Evolutionary conservation across 37 sponge, comb jelly and placozoan species (phyloP).

Genomic region (Halichondria panicea): DNA sequence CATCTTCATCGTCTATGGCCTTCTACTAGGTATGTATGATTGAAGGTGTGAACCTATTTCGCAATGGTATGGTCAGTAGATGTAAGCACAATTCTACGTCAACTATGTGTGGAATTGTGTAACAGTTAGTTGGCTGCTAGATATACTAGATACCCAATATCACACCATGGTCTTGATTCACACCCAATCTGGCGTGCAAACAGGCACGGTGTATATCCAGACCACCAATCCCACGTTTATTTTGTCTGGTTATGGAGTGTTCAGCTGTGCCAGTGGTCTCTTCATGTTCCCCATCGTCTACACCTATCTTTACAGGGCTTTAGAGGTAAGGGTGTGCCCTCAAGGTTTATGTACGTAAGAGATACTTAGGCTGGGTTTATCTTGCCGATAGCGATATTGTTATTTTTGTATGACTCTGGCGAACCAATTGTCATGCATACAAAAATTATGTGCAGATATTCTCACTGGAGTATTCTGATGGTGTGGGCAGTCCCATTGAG

Average conservation of each 20-base stretch:
- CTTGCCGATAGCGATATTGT: neutral
- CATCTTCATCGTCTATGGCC: slow-evolving; percentile 69
- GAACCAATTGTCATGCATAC: neutral
- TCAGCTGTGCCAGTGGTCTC: slow-evolving; percentile 72
- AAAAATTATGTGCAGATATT: slow-evolving; percentile 30
- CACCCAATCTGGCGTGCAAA: neutral
- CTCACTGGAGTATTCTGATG: slow-evolving; percentile 73
- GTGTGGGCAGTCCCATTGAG: slow-evolving; percentile 56
- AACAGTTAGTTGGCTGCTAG: no score
- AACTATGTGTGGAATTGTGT: neutral
- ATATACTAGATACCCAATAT: no score
- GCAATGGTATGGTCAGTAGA: no score
- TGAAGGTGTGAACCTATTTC: neutral
- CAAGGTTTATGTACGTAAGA: no score
- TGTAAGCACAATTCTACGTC: no score
- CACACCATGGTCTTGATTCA: neutral
- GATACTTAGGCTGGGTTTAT: neutral
- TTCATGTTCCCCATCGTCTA: slow-evolving; percentile 85
- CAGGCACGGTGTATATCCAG: slow-evolving; percentile 62
- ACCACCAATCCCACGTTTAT: slow-evolving; percentile 29
- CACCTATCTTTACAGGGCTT: slow-evolving; percentile 30
- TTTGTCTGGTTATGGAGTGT: slow-evolving; percentile 73
- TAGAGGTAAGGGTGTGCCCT: no score
- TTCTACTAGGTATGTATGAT: slow-evolving; percentile 40
- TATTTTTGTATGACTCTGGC: neutral